phyloP scores from a whole-genome alignment of 2,888 invertebrate genomes.

The Petrolisthes cinctipes region DNA sequence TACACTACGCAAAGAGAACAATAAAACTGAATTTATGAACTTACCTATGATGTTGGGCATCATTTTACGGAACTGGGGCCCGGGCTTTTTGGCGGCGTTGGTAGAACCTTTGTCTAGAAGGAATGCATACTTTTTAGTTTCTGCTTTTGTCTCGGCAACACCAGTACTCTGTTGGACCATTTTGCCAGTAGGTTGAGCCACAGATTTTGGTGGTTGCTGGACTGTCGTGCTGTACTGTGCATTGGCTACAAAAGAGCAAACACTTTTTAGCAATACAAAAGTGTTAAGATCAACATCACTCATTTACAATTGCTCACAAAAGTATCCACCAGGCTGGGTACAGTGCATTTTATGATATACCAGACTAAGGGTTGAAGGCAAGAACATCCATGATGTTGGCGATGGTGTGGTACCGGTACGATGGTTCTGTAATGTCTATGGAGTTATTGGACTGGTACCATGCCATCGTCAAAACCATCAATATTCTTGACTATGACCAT shows the following conservation, averaged over 20 bases:
- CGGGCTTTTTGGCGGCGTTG: conserved; percentile 51
- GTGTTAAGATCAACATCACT: too few relatives aligned
- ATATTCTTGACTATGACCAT: too few relatives aligned
- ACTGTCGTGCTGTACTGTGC: conserved; percentile 65
- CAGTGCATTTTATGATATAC: too few relatives aligned
- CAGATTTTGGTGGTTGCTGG: conserved; percentile 59
- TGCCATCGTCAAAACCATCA: too few relatives aligned
- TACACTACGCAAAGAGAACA: too few relatives aligned
- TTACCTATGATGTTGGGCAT: conserved; percentile 62
- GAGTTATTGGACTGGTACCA: too few relatives aligned
- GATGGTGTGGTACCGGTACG: too few relatives aligned
- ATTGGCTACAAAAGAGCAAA: conserved; percentile 52
- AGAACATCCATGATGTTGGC: too few relatives aligned
- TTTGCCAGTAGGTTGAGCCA: conserved; percentile 41
- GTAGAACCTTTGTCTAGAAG: conserved; percentile 58
- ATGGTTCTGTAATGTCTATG: too few relatives aligned
- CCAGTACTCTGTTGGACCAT: conserved; percentile 44
- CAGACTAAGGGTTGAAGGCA: too few relatives aligned
- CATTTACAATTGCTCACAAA: too few relatives aligned
- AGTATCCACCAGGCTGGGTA: too few relatives aligned
- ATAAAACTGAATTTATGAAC: not conserved
- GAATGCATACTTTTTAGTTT: conserved; percentile 65
- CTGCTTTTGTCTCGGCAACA: conserved; percentile 43
- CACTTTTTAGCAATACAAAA: conserved; percentile 25
- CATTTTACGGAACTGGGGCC: conserved; percentile 58